Evolutionary conservation across 2,797 vertebrate species (phyloP).

Genomic region (Falco biarmicus): DNA sequence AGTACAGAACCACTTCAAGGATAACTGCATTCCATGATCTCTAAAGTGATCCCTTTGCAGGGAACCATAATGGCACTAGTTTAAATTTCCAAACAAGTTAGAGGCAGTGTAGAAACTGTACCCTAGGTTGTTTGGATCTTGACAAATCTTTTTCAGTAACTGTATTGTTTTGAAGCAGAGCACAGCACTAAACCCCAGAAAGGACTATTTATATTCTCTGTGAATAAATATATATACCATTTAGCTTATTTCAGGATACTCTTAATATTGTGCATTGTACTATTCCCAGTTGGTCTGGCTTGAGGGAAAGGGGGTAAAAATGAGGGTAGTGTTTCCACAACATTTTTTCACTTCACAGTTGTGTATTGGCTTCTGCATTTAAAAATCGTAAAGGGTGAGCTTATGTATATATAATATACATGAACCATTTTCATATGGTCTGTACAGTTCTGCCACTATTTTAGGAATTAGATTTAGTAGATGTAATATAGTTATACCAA

Average conservation of each 20-base stretch:
- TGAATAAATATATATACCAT: neutral
- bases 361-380: neutral
- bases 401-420: neutral
- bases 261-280: neutral
- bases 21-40: constrained; percentile 3
- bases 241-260: neutral
- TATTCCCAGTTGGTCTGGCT: neutral
- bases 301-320: neutral
- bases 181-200: neutral
- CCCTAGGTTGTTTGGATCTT: constrained; percentile 5
- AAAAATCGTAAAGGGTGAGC: neutral
- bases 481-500: neutral
- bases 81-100: constrained; percentile 49
- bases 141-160: constrained; percentile 31
- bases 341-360: neutral
- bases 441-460: neutral
- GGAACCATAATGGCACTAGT: constrained; percentile 39
- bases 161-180: constrained; percentile 35
- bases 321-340: neutral
- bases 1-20: neutral
- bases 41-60: constrained; percentile 36
- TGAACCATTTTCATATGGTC: neutral
- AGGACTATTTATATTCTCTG: neutral
- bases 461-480: neutral
- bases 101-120: neutral